phyloP scores from a whole-genome alignment of 2,888 invertebrate genomes.

The Unio pictorum region DNA sequence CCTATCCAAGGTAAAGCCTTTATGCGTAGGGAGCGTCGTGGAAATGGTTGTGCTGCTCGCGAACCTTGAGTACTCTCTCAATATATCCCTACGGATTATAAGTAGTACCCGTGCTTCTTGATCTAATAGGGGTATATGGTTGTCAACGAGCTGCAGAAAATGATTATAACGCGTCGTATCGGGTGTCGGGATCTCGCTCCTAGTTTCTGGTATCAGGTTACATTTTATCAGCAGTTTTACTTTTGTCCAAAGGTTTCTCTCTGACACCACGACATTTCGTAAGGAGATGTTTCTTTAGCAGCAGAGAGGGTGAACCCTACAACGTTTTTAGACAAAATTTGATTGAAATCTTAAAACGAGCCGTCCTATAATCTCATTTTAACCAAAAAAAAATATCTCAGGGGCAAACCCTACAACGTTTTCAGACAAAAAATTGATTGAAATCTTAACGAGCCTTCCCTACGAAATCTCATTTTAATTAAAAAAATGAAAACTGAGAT shows the following conservation, averaged over 20 bases:
- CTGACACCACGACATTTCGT: not conserved
- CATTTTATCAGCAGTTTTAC: slow-evolving; percentile 15
- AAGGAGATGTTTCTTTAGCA: not conserved
- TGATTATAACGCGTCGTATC: slow-evolving; percentile 7
- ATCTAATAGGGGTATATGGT: slow-evolving; percentile 5
- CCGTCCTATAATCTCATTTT: no score
- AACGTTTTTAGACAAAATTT: no score
- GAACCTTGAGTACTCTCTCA: slow-evolving; percentile 7
- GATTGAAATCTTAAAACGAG: no score
- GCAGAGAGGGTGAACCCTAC: no score
- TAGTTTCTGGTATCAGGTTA: slow-evolving; percentile 12
- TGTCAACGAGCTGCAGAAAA: slow-evolving; percentile 10
- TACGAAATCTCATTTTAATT: no score
- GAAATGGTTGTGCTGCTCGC: slow-evolving; percentile 5
- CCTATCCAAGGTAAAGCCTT: slow-evolving; percentile 14
- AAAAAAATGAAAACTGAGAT: no score
- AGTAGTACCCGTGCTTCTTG: slow-evolving; percentile 9
- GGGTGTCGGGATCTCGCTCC: slow-evolving; percentile 23
- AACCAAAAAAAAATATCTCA: no score
- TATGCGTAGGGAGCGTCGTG: slow-evolving; percentile 11
- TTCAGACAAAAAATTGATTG: no score
- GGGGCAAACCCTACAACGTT: no score
- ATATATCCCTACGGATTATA: slow-evolving; percentile 10
- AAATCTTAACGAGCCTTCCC: no score
- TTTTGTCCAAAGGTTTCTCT: slow-evolving; percentile 7